Evolutionary conservation across 2,113 vertebrate species (phyloP).

Genomic region (Ranitomeya variabilis): DNA sequence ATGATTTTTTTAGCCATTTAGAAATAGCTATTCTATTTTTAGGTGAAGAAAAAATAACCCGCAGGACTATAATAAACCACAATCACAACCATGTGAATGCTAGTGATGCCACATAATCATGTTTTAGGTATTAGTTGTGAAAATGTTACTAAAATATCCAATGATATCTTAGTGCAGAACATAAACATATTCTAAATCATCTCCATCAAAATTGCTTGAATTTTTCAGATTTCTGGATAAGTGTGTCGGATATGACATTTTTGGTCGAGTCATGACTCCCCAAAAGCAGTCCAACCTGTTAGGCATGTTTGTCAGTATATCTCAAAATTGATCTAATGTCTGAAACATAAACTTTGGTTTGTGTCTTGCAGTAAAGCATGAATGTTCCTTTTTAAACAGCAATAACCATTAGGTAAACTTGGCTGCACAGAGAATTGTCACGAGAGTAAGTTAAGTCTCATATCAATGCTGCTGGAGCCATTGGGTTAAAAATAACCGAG

Average conservation of each 20-base stretch:
- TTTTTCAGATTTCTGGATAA: neutral
- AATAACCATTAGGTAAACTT: neutral
- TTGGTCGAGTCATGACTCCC: neutral
- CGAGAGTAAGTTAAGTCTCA: neutral
- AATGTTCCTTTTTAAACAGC: neutral
- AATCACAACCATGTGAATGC: slow-evolving; percentile 12
- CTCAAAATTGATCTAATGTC: neutral
- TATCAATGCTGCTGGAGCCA: neutral
- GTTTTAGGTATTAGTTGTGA: neutral
- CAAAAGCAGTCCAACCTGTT: neutral
- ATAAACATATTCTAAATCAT: neutral
- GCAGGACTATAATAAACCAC: neutral
- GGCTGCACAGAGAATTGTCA: neutral
- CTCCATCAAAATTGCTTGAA: neutral
- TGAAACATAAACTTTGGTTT: slow-evolving; percentile 30
- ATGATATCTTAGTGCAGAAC: neutral
- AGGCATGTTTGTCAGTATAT: neutral
- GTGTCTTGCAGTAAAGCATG: slow-evolving; percentile 22
- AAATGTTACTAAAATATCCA: neutral
- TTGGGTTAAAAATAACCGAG: slow-evolving; percentile 5
- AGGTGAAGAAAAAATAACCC: slow-evolving; percentile 26
- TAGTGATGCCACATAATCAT: neutral
- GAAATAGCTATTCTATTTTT: slow-evolving; percentile 29
- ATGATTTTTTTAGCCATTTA: neutral
- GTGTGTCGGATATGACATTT: neutral